Conservation (phyloP, 2,113 vertebrate species). For the Pyxicephalus adspersus region DNA sequence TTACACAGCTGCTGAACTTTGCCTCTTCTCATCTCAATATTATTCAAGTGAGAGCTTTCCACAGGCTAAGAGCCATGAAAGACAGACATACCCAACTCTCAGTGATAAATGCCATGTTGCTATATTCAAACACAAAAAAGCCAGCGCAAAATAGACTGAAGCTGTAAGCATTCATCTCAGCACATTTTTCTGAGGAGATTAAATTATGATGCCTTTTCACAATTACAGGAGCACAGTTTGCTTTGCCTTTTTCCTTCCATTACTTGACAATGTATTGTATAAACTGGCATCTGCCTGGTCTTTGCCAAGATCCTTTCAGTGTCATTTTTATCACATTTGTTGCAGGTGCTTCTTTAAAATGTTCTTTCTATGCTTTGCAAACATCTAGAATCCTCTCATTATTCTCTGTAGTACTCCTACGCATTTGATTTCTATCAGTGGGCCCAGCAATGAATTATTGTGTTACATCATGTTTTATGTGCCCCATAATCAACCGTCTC, state of each 20-base stretch:
- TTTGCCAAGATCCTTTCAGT: background rate
- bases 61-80: slow-evolving; percentile 19
- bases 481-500: slow-evolving; percentile 33
- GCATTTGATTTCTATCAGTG: background rate
- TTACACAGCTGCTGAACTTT: slow-evolving; percentile 43
- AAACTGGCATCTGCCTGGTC: slow-evolving; percentile 6
- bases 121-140: slow-evolving; percentile 30
- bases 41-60: slow-evolving; percentile 41
- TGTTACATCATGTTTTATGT: slow-evolving; percentile 37
- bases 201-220: slow-evolving; percentile 30
- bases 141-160: slow-evolving; percentile 1
- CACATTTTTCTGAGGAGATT: slow-evolving; percentile 10
- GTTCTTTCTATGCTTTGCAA: background rate
- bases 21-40: slow-evolving; percentile 8
- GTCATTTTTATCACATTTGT: slow-evolving; percentile 26
- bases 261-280: slow-evolving; percentile 20
- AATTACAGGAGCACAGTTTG: slow-evolving; percentile 19
- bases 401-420: slow-evolving; percentile 1
- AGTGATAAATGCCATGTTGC: slow-evolving; percentile 28
- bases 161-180: slow-evolving; percentile 23
- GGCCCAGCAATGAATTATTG: slow-evolving; percentile 29
- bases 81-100: slow-evolving; percentile 12
- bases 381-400: slow-evolving; percentile 2
- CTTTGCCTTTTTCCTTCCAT: slow-evolving; percentile 29
- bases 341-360: slow-evolving; percentile 37